Evolutionary conservation across 2,797 vertebrate genomes (phyloP).

Genomic region (Podarcis siculus): DNA sequence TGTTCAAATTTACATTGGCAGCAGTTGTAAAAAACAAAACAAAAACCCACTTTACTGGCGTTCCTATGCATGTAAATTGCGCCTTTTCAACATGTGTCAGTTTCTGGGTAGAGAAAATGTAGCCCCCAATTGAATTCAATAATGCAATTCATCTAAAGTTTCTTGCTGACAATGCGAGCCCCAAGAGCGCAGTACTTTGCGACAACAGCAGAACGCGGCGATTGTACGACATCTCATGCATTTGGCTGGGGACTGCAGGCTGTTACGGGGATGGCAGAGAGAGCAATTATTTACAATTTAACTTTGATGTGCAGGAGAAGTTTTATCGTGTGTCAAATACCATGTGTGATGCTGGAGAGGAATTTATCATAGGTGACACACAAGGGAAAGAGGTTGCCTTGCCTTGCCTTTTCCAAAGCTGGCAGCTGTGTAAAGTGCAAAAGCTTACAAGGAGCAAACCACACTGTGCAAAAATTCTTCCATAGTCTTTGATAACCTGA

Average conservation of each 20-base stretch:
- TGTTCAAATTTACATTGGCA: slow-evolving; percentile 26
- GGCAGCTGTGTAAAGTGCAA: slow-evolving; percentile 9
- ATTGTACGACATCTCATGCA: neutral
- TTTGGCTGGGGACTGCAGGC: slow-evolving; percentile 11
- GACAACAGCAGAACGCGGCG: neutral
- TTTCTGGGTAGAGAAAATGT: slow-evolving; percentile 41
- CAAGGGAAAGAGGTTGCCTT: neutral
- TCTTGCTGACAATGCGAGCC: neutral
- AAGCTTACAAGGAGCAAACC: slow-evolving; percentile 14
- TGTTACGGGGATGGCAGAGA: slow-evolving; percentile 2
- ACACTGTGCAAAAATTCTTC: neutral
- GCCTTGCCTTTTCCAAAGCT: slow-evolving; percentile 10
- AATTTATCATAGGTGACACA: slow-evolving; percentile 15
- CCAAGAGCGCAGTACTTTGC: slow-evolving; percentile 17
- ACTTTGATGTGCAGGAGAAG: slow-evolving; percentile 38
- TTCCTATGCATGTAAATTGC: slow-evolving; percentile 34
- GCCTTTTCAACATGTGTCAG: slow-evolving; percentile 44
- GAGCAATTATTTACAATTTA: slow-evolving; percentile 36
- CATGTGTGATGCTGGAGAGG: slow-evolving; percentile 17
- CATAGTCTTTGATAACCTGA: neutral
- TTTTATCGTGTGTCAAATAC: slow-evolving; percentile 41
- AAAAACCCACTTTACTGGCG: neutral
- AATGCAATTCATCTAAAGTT: slow-evolving; percentile 41
- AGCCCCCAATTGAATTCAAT: slow-evolving; percentile 36
- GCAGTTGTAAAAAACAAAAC: slow-evolving; percentile 10